These are phyloP conservation scores for Tenthredo scrophulariae DNA, from an alignment of 2,888 invertebrate species.

Conservation along the genomic window DNA sequence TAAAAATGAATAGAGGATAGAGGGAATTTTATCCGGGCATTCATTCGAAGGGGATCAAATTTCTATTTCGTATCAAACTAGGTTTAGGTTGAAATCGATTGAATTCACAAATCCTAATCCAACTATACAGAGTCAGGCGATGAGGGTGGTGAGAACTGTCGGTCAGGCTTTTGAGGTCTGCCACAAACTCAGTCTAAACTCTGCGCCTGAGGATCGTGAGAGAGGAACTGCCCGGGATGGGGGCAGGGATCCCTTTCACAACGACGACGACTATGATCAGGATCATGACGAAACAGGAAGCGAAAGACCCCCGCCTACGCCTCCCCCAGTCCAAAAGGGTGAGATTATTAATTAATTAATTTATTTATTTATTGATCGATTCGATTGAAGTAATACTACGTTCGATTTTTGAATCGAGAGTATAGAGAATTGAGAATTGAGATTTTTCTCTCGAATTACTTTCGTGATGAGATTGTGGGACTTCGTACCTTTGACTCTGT, in stretches of 20 bases:
- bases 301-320: constrained; percentile 72
- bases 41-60: background rate
- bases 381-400: background rate
- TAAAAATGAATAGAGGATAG: background rate
- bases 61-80: background rate
- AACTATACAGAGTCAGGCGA: constrained; percentile 93
- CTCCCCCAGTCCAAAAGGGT: constrained; percentile 75
- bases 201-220: constrained; percentile 76
- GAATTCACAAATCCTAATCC: constrained; percentile 63
- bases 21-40: background rate
- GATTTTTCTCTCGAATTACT: constrained; percentile 25
- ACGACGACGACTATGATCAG: constrained; percentile 76
- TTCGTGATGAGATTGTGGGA: background rate
- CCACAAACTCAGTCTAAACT: constrained; percentile 92
- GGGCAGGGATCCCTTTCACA: constrained; percentile 71
- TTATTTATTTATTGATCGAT: constrained; percentile 1
- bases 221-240: constrained; percentile 63
- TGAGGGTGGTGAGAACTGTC: constrained; percentile 98
- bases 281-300: constrained; percentile 80
- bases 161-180: constrained; percentile 99
- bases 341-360: constrained; percentile 36
- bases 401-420: background rate
- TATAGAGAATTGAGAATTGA: background rate
- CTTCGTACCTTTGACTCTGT: background rate
- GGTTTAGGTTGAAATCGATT: constrained; percentile 49